Conservation (phyloP, 2,113 vertebrate genomes). For the mouse (Mus musculus) region DNA sequence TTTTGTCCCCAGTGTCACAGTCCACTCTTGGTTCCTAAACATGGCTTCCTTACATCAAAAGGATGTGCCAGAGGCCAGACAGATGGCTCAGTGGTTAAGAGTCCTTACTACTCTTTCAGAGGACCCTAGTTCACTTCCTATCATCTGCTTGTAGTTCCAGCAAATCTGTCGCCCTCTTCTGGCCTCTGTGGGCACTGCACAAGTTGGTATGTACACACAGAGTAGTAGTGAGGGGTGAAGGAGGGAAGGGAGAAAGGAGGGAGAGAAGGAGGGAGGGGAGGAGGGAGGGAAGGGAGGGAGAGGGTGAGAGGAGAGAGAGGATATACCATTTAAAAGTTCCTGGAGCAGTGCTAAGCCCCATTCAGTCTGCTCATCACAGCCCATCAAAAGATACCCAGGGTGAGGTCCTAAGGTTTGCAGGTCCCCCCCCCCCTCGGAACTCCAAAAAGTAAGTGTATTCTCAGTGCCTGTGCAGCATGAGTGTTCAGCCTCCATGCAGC, state of each 20-base stretch:
- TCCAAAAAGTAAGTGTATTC: neutral
- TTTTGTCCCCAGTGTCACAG: neutral
- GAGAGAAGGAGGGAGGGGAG: too few species aligned
- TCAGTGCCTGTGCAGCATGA: too few species aligned
- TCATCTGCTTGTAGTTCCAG: neutral
- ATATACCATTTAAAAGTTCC: too few species aligned
- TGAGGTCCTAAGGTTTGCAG: accelerated
- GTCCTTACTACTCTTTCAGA: neutral
- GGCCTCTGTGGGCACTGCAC: neutral
- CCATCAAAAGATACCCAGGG: too few species aligned
- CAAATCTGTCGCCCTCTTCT: neutral
- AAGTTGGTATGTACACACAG: neutral
- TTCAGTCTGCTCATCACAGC: neutral
- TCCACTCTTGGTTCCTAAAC: neutral
- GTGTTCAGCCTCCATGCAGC: too few species aligned
- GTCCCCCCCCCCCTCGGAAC: too few species aligned
- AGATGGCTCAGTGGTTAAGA: too few species aligned
- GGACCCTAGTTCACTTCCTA: neutral
- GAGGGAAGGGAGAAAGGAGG: neutral
- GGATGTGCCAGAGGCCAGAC: neutral
- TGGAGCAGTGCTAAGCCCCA: neutral
- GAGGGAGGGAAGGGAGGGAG: too few species aligned
- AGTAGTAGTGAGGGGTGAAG: too few species aligned
- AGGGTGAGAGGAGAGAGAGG: neutral
- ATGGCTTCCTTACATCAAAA: neutral